Conservation (phyloP, 2,888 invertebrate genomes). For the Chymomyza amoena region DNA sequence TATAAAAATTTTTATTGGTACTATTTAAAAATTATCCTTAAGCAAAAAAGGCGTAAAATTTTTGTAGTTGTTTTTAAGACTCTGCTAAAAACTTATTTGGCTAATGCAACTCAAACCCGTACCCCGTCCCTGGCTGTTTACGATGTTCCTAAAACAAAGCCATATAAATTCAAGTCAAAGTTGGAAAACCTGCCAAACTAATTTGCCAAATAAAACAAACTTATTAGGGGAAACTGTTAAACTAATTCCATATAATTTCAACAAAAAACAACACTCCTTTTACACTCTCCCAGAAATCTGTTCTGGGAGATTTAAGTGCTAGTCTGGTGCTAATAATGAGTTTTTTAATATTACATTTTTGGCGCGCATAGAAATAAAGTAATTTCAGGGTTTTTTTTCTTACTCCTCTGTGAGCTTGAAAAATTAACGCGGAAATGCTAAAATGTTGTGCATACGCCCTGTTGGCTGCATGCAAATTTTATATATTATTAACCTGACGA, state of each 20-base stretch:
- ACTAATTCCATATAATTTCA: not conserved
- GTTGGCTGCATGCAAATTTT: conserved; percentile 65
- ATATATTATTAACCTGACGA: conserved; percentile 55
- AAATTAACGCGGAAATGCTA: conserved; percentile 67
- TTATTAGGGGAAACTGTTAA: not conserved
- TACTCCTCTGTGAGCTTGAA: conserved; percentile 22
- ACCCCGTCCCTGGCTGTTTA: not conserved
- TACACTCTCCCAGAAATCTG: not conserved
- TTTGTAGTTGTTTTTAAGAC: too few species aligned
- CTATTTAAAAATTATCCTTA: too few species aligned
- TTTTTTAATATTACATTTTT: conserved; percentile 15
- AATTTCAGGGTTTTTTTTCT: conserved; percentile 1
- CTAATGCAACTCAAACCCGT: not conserved
- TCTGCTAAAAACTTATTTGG: too few species aligned
- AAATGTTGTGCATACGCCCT: conserved; percentile 71
- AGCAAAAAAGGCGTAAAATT: too few species aligned
- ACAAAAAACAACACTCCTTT: not conserved
- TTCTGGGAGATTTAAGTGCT: conserved; percentile 13
- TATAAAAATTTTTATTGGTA: too few species aligned
- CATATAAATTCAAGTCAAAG: not conserved
- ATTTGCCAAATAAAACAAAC: not conserved
- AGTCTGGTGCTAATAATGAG: conserved; percentile 17
- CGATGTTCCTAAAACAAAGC: not conserved
- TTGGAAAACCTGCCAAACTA: not conserved
- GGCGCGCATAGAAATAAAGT: conserved; percentile 11